A percentile compares a stretch with the other conserved stretches of the same genome.
Evolutionary conservation across 2,888 invertebrate species (phyloP).

Genomic region (Chamaedrilus cognettii): DNA sequence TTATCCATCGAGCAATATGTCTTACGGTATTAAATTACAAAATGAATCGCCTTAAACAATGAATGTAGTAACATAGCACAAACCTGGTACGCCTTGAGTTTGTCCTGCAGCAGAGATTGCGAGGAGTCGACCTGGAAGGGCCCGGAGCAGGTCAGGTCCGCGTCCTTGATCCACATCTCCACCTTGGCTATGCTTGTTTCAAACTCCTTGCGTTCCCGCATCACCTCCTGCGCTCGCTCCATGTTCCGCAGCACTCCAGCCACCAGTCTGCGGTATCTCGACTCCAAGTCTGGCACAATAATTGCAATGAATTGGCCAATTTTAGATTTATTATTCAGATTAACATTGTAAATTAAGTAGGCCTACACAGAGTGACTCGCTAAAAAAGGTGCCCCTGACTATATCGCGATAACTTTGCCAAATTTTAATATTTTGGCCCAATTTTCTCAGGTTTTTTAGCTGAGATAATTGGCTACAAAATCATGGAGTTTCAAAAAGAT

Average conservation of each 20-base stretch:
- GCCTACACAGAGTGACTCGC: too few species aligned
- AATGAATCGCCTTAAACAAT: too few species aligned
- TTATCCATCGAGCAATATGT: too few species aligned
- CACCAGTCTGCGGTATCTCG: slow-evolving; percentile 73
- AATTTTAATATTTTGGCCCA: too few species aligned
- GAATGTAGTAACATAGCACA: too few species aligned
- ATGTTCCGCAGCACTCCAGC: slow-evolving; percentile 75
- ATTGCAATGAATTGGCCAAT: not conserved
- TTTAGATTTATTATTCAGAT: not conserved
- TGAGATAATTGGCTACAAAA: not conserved
- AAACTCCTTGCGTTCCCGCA: slow-evolving; percentile 78
- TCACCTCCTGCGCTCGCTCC: slow-evolving; percentile 71
- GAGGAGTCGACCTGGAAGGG: slow-evolving; percentile 77
- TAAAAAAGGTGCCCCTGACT: too few species aligned
- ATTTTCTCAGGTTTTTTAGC: too few species aligned
- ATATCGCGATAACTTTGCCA: too few species aligned
- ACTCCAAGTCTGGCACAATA: slow-evolving; percentile 72
- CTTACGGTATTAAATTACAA: too few species aligned
- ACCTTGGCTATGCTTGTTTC: slow-evolving; percentile 80
- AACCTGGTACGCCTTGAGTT: slow-evolving; percentile 70
- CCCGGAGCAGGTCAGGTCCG: slow-evolving; percentile 81
- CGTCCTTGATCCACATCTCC: slow-evolving; percentile 87
- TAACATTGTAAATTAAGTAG: too few species aligned
- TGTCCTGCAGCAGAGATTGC: slow-evolving; percentile 82
- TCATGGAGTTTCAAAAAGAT: too few species aligned